A percentile compares a stretch with the other conserved stretches of the same genome.
Evolutionary conservation across 1,140 invertebrate species (phyloP).

Genomic region (Zophobas atratus): DNA sequence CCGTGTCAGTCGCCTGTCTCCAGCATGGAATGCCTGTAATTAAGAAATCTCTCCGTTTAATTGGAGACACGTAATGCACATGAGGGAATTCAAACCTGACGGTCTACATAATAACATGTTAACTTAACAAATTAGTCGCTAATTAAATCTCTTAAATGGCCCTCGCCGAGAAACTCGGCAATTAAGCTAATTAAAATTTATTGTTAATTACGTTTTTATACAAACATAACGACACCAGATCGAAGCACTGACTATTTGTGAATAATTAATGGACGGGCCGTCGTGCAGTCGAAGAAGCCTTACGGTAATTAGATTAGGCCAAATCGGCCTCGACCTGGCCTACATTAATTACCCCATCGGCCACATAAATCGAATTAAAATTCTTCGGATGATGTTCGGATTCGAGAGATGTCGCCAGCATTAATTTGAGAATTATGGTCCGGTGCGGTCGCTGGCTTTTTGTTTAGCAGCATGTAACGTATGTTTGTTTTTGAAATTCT

Average conservation of each 20-base stretch:
- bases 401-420: constrained; percentile 3
- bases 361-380: constrained; percentile 15
- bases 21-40: neutral
- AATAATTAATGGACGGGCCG: constrained; percentile 17
- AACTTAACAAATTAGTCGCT: constrained; percentile 36
- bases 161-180: constrained; percentile 10
- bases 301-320: constrained; percentile 26
- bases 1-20: neutral
- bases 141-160: constrained; percentile 37
- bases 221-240: constrained; percentile 30
- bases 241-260: constrained; percentile 20
- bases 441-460: constrained; percentile 36
- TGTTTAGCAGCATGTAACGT: constrained; percentile 33
- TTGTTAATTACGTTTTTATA: constrained; percentile 19
- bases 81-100: constrained; percentile 29
- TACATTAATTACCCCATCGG: neutral
- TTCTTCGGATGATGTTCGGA: neutral
- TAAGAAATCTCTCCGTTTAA: constrained; percentile 28
- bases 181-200: constrained; percentile 38
- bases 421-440: constrained; percentile 6
- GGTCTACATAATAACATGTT: constrained; percentile 32
- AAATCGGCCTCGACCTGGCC: constrained; percentile 17
- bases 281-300: constrained; percentile 3
- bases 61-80: constrained; percentile 13
- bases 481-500: constrained; percentile 50